Evolutionary conservation across 64 coral and sea anemone species (phyloP).

Genomic region (Montipora foliosa): DNA sequence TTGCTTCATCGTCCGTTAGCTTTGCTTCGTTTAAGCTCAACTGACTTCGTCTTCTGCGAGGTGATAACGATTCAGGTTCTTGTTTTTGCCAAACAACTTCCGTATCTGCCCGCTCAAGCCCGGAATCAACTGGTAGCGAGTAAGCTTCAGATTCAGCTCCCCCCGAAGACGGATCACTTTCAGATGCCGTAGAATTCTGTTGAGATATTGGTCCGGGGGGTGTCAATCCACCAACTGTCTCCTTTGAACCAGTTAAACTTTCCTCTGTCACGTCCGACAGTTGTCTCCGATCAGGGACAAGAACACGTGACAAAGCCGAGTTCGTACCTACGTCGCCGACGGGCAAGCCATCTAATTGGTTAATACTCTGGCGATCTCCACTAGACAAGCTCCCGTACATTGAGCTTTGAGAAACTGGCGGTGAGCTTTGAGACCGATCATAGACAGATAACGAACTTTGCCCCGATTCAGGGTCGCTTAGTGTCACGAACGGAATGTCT

Average conservation of each 20-base stretch:
- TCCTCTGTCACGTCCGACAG: conserved; percentile 47
- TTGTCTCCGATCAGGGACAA: conserved; percentile 15
- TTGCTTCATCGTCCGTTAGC: background rate
- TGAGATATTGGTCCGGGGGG: conserved; percentile 49
- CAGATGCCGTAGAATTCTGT: conserved; percentile 41
- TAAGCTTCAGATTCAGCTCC: background rate
- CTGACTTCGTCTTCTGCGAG: background rate
- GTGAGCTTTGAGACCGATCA: conserved; percentile 6
- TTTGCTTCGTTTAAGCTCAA: conserved; percentile 17
- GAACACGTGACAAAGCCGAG: conserved; percentile 30
- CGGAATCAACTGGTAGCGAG: background rate
- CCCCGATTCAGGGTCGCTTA: conserved; percentile 24
- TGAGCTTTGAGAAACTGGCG: background rate
- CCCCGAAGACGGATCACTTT: conserved; percentile 19
- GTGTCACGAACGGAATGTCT: conserved; percentile 41
- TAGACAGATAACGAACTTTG: background rate
- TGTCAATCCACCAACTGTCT: conserved; percentile 16
- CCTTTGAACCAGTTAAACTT: conserved; percentile 32
- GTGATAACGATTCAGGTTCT: background rate
- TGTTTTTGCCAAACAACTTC: conserved; percentile 28
- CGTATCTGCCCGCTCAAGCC: background rate
- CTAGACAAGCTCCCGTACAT: conserved; percentile 13
- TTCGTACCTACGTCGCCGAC: background rate
- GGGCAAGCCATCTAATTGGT: conserved; percentile 22
- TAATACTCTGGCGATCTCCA: conserved; percentile 14